A percentile compares a stretch with the other conserved stretches of the same genome.
phyloP scores from a whole-genome alignment of 2,113 vertebrate species.

The Eleginops maclovinus region DNA sequence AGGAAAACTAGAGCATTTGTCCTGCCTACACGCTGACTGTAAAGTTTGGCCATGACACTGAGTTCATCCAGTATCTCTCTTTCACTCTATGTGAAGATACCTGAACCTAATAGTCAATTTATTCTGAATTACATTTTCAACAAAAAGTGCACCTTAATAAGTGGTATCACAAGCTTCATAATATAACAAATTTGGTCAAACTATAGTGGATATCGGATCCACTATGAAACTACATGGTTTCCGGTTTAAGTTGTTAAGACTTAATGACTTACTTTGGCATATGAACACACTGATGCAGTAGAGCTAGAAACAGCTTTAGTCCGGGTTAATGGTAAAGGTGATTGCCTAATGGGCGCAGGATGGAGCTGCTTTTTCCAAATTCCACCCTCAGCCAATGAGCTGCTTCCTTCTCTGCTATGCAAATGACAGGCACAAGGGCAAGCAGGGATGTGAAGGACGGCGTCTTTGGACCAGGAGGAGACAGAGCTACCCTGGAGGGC shows the following conservation, averaged over 20 bases:
- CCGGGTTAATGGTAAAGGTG: slow-evolving; percentile 37
- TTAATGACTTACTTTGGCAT: background rate
- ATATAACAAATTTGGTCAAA: background rate
- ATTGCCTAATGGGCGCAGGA: slow-evolving; percentile 39
- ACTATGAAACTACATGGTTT: background rate
- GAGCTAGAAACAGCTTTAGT: slow-evolving; percentile 15
- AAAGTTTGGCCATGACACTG: slow-evolving; percentile 49
- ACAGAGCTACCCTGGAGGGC: slow-evolving; percentile 48
- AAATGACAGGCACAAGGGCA: slow-evolving; percentile 59
- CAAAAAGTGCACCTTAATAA: background rate
- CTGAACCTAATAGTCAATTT: background rate
- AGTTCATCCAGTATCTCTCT: slow-evolving; percentile 12
- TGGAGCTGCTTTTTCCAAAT: slow-evolving; percentile 41
- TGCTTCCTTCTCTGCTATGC: slow-evolving; percentile 48
- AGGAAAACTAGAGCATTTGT: slow-evolving; percentile 46
- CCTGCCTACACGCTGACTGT: slow-evolving; percentile 53
- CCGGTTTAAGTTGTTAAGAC: background rate
- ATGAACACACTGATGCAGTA: background rate
- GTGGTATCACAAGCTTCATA: background rate
- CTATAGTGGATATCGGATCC: too few relatives aligned
- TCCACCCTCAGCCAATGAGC: slow-evolving; percentile 48
- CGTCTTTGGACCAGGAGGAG: slow-evolving; percentile 58
- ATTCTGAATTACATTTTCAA: slow-evolving; percentile 24
- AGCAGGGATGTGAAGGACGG: slow-evolving; percentile 56
- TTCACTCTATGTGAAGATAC: slow-evolving; percentile 12